Conservation (phyloP, 2,888 invertebrate species). For the Philaethria dido region DNA sequence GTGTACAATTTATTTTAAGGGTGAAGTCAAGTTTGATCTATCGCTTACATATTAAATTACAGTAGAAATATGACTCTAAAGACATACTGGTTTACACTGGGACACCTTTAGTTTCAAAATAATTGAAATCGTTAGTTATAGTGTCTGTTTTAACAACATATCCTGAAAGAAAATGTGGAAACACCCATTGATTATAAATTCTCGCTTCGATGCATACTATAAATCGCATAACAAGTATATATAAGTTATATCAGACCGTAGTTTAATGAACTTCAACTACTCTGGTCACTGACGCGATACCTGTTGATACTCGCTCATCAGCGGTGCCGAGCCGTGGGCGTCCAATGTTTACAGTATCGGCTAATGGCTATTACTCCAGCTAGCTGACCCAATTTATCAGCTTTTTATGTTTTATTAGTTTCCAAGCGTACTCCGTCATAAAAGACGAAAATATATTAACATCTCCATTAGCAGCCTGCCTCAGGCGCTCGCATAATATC, state of each 20-base stretch:
- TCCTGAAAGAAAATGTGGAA: neutral
- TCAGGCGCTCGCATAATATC: neutral
- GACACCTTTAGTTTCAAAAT: no score
- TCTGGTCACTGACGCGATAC: slow-evolving; percentile 32
- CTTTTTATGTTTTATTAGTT: slow-evolving; percentile 53
- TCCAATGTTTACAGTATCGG: slow-evolving; percentile 53
- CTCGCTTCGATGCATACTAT: slow-evolving; percentile 8
- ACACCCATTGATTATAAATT: slow-evolving; percentile 11
- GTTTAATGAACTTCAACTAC: slow-evolving; percentile 33
- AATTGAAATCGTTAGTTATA: neutral
- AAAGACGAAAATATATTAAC: slow-evolving; percentile 50
- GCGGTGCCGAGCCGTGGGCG: slow-evolving; percentile 35
- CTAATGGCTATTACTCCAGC: slow-evolving; percentile 47
- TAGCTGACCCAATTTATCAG: slow-evolving; percentile 61
- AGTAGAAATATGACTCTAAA: neutral
- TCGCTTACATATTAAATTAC: neutral
- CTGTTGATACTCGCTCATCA: slow-evolving; percentile 47
- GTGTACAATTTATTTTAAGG: neutral
- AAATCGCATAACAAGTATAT: slow-evolving; percentile 27
- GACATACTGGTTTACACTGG: no score
- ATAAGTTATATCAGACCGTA: slow-evolving; percentile 30
- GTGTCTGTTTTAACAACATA: neutral
- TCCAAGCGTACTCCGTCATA: slow-evolving; percentile 43
- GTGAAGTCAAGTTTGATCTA: neutral
- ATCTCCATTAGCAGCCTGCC: slow-evolving; percentile 22